A percentile compares a stretch with the other conserved stretches of the same genome.
phyloP scores from a whole-genome alignment of 1,140 invertebrate species.

The Antheraea pernyi region DNA sequence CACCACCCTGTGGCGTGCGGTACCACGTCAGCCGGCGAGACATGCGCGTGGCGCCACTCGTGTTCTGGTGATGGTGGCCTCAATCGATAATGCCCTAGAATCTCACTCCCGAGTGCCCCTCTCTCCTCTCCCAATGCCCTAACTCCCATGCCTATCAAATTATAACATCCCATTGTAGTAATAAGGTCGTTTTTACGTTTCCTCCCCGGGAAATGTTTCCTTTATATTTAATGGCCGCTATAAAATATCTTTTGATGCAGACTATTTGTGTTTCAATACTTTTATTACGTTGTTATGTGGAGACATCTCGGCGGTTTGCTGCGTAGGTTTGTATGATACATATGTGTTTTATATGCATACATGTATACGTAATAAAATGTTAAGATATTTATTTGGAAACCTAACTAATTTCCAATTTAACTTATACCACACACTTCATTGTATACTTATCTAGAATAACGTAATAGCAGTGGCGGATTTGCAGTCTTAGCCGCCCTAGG shows the following conservation, averaged over 20 bases:
- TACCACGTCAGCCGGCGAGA: slow-evolving; percentile 31
- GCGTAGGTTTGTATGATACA: not conserved
- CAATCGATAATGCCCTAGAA: slow-evolving; percentile 73
- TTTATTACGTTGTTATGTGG: slow-evolving; percentile 4
- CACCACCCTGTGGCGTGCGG: slow-evolving; percentile 8
- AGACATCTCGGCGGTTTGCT: not conserved
- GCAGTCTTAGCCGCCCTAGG: too few species aligned
- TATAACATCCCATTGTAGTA: slow-evolving; percentile 62
- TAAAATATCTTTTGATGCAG: slow-evolving; percentile 54
- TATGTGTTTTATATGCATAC: not conserved
- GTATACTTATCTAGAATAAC: too few species aligned
- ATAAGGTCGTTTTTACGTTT: slow-evolving; percentile 60
- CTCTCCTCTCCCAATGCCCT: slow-evolving; percentile 48
- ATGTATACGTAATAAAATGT: not conserved
- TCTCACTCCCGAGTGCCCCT: slow-evolving; percentile 52
- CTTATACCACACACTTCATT: too few species aligned
- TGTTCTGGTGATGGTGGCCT: slow-evolving; percentile 53
- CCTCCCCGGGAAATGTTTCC: slow-evolving; percentile 38
- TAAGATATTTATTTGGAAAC: too few species aligned
- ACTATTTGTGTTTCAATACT: slow-evolving; percentile 37
- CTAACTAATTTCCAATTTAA: too few species aligned
- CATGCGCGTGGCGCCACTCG: slow-evolving; percentile 51
- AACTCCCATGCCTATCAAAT: slow-evolving; percentile 48
- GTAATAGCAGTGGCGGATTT: too few species aligned
- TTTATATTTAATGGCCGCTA: slow-evolving; percentile 52